phyloP scores from a whole-genome alignment of 2,113 vertebrate genomes.

The Accipiter cooperii region DNA sequence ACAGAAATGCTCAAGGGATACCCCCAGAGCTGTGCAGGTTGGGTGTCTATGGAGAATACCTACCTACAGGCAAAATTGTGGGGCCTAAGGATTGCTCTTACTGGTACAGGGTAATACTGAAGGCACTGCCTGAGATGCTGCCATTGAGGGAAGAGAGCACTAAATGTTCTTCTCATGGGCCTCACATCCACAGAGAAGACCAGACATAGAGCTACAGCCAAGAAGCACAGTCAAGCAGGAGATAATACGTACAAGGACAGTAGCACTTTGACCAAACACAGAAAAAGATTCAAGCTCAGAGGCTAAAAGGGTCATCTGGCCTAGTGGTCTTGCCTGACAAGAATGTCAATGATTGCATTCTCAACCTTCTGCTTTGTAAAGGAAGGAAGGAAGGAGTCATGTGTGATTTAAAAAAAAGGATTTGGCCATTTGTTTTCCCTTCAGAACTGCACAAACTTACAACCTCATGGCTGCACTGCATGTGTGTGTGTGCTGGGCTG shows the following conservation, averaged over 20 bases:
- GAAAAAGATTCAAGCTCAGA: not conserved
- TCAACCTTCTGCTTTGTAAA: not conserved
- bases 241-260: not conserved
- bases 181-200: not conserved
- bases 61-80: not conserved
- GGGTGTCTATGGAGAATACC: not conserved
- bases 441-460: not conserved
- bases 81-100: not conserved
- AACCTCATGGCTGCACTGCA: not conserved
- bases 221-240: not conserved
- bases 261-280: not conserved
- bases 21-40: not conserved
- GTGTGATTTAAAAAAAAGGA: not conserved
- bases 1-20: not conserved
- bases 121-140: not conserved
- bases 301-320: not conserved
- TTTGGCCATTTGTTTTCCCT: not conserved
- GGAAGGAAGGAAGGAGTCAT: not conserved
- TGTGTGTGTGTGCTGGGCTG: not conserved
- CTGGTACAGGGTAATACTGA: not conserved
- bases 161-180: not conserved
- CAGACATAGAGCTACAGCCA: not conserved
- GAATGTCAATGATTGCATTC: not conserved
- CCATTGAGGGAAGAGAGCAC: not conserved
- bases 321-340: not conserved